These are phyloP conservation scores for Tinea trinotella DNA, from an alignment of 2,888 invertebrate species.

Conservation along the genomic window DNA sequence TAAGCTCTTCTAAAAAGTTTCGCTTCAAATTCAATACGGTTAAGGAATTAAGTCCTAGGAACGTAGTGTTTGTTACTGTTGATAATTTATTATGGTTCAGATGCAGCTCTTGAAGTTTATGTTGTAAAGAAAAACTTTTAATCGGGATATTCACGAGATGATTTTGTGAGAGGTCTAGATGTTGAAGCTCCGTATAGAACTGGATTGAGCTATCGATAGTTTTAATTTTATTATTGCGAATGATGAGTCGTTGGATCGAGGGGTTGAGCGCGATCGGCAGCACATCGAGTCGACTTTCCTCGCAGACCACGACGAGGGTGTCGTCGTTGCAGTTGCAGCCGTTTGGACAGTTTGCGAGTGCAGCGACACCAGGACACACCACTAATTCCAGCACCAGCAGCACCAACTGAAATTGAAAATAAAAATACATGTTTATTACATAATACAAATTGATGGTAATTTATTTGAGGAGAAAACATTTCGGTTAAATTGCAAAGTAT, in stretches of 20 bases:
- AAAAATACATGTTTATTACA: neutral
- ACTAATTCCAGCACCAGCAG: slow-evolving; percentile 45
- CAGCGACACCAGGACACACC: slow-evolving; percentile 61
- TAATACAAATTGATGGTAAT: too few species aligned
- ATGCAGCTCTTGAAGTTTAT: slow-evolving; percentile 86
- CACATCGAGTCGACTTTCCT: slow-evolving; percentile 88
- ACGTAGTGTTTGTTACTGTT: slow-evolving; percentile 83
- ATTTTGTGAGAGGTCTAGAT: slow-evolving; percentile 87
- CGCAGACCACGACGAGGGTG: slow-evolving; percentile 87
- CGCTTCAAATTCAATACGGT: slow-evolving; percentile 86
- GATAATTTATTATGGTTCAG: slow-evolving; percentile 90
- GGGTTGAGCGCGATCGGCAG: slow-evolving; percentile 94
- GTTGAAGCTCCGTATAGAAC: slow-evolving; percentile 89
- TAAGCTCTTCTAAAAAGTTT: slow-evolving; percentile 86
- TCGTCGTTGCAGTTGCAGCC: slow-evolving; percentile 93
- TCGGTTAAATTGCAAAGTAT: neutral
- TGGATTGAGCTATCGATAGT: slow-evolving; percentile 91
- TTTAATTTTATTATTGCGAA: slow-evolving; percentile 89
- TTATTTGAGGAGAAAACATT: too few species aligned
- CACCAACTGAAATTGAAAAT: slow-evolving; percentile 47
- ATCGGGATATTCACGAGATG: slow-evolving; percentile 86
- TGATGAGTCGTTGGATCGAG: slow-evolving; percentile 86
- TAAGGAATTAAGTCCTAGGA: slow-evolving; percentile 82
- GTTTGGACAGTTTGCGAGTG: slow-evolving; percentile 85
- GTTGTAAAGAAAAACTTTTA: slow-evolving; percentile 84